Base-by-base conservation (phyloP, 2,797 vertebrate genomes). In the Graptemys geographica region DNA sequence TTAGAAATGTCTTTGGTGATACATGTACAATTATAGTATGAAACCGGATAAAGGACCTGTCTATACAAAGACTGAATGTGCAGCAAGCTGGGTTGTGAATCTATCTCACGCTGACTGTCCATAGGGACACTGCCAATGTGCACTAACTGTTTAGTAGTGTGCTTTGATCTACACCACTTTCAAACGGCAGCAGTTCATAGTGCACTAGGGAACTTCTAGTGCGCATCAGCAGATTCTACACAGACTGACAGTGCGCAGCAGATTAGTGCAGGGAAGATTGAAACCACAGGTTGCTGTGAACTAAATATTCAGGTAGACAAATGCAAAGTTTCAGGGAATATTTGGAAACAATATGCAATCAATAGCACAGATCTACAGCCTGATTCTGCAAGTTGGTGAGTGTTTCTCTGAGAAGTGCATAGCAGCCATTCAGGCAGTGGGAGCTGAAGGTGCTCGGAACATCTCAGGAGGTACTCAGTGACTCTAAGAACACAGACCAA, bases 1-100 rank as follows among this genome's bases (percentile, higher is more conserved):
- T 3, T 51, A n/a, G 25, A 88, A 91, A 89, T 78, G 2, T 1
- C 1, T 0, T 0, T 2, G 13, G 23, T 33, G n/a, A 62, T 1
- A 2, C 8, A 25, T 83, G n/a, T 37, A 84, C 16, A 53, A 25
- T 27, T 87, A 72, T 11, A 92, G 9, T 47, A 55, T 89, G 53
- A 91, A 84, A 87, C 13, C 62, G n/a, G n/a, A 49, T 6, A 86
- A 84, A 56, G 84, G 69, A 21, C 19, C 65, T 37, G n/a, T 72
- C 65, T 72, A 41, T 19, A 72, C 10, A 3, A 37, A 69, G 18
- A 69, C 2, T 33, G 16, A 37, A 69, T 21, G 13, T 69, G n/a
- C n/a, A 37, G 19, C 28, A 44, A 76, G 56, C 31, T 56, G 65
- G 18, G 65, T 11, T 72, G 65, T 41, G n/a, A 72, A 23, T 72